Percentiles rank a stretch among this genome's conserved stretches.
phyloP scores from a whole-genome alignment of 2,888 invertebrate species.

The Drosophila vallismaia region DNA sequence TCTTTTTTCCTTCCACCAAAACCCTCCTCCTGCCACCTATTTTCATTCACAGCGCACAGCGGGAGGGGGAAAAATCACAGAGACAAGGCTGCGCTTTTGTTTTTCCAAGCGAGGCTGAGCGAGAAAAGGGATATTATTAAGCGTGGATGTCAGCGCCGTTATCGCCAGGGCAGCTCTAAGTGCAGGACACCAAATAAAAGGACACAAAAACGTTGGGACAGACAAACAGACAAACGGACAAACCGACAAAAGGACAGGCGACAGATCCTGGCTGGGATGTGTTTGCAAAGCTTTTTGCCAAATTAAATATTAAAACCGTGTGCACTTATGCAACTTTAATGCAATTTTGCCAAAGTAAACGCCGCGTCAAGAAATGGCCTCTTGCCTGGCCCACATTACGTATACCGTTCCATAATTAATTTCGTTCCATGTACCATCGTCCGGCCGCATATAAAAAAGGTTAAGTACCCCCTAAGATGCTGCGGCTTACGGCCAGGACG shows the following conservation, averaged over 20 bases:
- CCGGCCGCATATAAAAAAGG: slow-evolving; percentile 72
- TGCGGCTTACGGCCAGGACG: background rate
- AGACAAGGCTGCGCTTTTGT: slow-evolving; percentile 74
- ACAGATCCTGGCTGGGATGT: slow-evolving; percentile 35
- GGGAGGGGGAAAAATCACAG: slow-evolving; percentile 62
- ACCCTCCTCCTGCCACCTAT: background rate
- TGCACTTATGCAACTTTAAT: slow-evolving; percentile 81
- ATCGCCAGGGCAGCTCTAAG: slow-evolving; percentile 56
- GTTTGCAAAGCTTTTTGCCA: slow-evolving; percentile 77
- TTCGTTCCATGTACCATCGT: slow-evolving; percentile 38
- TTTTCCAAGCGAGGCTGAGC: slow-evolving; percentile 59
- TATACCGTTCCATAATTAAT: slow-evolving; percentile 74
- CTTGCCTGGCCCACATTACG: slow-evolving; percentile 53
- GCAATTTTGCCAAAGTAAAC: slow-evolving; percentile 78
- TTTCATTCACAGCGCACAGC: background rate
- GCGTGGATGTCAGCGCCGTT: slow-evolving; percentile 77
- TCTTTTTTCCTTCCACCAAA: slow-evolving; percentile 22
- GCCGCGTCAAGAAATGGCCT: slow-evolving; percentile 66
- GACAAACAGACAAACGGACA: slow-evolving; percentile 4
- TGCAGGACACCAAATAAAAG: slow-evolving; percentile 42
- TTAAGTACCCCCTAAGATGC: slow-evolving; percentile 73
- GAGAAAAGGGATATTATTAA: slow-evolving; percentile 71
- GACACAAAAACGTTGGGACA: slow-evolving; percentile 7
- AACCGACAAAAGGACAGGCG: slow-evolving; percentile 1
- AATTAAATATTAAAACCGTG: slow-evolving; percentile 80